These are phyloP conservation scores for Corapipo altera DNA, from an alignment of 2,113 vertebrate genomes.

Conservation along the genomic window DNA sequence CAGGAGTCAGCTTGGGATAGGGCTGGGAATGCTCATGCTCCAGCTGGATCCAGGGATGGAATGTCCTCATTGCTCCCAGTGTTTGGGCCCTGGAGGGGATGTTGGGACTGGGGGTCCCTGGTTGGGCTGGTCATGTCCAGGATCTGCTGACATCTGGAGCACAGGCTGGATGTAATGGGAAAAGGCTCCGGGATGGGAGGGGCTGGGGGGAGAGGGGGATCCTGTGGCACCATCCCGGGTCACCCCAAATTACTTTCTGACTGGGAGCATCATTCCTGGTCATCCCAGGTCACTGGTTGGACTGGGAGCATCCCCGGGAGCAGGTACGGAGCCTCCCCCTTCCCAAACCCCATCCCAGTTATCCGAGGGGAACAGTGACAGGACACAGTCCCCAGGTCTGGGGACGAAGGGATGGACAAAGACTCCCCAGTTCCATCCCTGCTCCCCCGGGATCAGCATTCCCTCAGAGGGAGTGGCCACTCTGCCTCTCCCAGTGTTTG, in stretches of 20 bases:
- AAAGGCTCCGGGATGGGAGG: not conserved
- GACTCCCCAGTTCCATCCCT: not conserved
- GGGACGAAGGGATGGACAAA: not conserved
- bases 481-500: not conserved
- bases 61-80: too few species aligned
- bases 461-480: fast-evolving
- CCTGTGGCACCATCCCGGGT: not conserved
- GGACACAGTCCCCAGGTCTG: fast-evolving
- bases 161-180: not conserved
- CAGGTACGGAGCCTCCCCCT: not conserved
- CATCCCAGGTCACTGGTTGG: not conserved
- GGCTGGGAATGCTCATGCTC: not conserved
- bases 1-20: not conserved
- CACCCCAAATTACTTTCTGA: not conserved
- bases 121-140: not conserved
- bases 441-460: not conserved
- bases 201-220: not conserved
- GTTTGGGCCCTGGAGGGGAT: not conserved
- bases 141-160: not conserved
- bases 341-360: not conserved
- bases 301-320: not conserved
- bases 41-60: fast-evolving
- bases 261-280: not conserved
- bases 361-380: fast-evolving
- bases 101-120: not conserved